phyloP scores from a whole-genome alignment of 35 echinoderm and acorn worm genomes.

The Apostichopus parvimensis region DNA sequence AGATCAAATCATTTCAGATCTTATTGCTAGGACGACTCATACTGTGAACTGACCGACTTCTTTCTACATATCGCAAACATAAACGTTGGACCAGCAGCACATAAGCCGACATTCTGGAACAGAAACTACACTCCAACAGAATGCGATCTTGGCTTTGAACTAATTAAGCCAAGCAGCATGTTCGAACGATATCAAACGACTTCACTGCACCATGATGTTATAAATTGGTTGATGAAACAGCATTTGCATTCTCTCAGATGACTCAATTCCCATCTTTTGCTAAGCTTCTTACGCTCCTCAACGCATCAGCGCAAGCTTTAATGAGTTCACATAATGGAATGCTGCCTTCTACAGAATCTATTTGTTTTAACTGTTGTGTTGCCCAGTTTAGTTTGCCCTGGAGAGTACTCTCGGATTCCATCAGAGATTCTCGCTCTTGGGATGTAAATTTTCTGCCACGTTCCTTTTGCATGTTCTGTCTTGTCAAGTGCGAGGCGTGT shows the following conservation, averaged over 20 bases:
- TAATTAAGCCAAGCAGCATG: no score
- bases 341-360: conserved; percentile 65
- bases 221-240: not conserved
- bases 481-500: not conserved
- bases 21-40: no score
- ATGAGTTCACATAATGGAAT: conserved; percentile 78
- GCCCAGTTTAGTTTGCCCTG: conserved; percentile 82
- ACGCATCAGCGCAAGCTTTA: conserved; percentile 82
- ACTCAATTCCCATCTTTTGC: conserved; percentile 20
- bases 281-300: conserved; percentile 39
- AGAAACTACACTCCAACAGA: no score
- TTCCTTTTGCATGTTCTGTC: not conserved
- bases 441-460: not conserved
- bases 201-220: no score
- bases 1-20: no score
- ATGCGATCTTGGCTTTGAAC: no score
- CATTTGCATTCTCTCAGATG: not conserved
- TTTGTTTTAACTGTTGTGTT: conserved; percentile 57
- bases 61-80: no score
- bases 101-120: no score
- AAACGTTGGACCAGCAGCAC: no score
- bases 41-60: no score
- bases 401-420: conserved; percentile 11
- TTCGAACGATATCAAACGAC: no score
- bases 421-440: not conserved